Percentiles rank a stretch among this genome's conserved stretches.
These are phyloP conservation scores for Pontoporia blainvillei DNA, from an alignment of 2,113 vertebrate species.

Conservation along the genomic window DNA sequence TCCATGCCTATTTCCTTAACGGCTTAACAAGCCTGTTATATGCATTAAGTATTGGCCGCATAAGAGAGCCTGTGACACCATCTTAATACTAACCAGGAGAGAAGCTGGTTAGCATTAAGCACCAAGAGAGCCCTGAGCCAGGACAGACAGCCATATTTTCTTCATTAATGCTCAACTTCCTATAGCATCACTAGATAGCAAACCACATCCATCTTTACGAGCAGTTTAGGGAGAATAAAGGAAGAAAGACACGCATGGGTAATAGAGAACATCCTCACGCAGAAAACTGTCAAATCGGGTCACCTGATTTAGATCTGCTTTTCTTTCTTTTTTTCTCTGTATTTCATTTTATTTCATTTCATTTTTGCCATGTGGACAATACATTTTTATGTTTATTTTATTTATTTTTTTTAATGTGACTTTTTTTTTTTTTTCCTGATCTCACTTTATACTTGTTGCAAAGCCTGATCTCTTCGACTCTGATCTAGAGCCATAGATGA, in stretches of 20 bases:
- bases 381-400: neutral
- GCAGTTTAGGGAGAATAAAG: slow-evolving; percentile 34
- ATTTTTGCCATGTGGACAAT: neutral
- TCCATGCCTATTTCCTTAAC: neutral
- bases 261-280: slow-evolving; percentile 47
- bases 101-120: slow-evolving; percentile 61
- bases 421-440: neutral
- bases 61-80: neutral
- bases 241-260: slow-evolving; percentile 17
- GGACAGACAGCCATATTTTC: slow-evolving; percentile 56
- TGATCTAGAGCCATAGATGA: neutral
- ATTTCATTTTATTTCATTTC: neutral
- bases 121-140: neutral
- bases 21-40: slow-evolving; percentile 7
- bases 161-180: slow-evolving; percentile 54
- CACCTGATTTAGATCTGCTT: slow-evolving; percentile 26
- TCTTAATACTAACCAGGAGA: slow-evolving; percentile 50
- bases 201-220: slow-evolving; percentile 51
- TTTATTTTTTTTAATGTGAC: neutral
- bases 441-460: neutral
- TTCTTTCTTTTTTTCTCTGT: neutral
- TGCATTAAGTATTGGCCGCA: neutral
- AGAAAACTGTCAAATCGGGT: neutral
- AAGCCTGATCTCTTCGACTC: neutral
- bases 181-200: slow-evolving; percentile 1